Evolutionary conservation across 1,140 invertebrate species (phyloP).

Genomic region (Drosophila sulfurigaster): DNA sequence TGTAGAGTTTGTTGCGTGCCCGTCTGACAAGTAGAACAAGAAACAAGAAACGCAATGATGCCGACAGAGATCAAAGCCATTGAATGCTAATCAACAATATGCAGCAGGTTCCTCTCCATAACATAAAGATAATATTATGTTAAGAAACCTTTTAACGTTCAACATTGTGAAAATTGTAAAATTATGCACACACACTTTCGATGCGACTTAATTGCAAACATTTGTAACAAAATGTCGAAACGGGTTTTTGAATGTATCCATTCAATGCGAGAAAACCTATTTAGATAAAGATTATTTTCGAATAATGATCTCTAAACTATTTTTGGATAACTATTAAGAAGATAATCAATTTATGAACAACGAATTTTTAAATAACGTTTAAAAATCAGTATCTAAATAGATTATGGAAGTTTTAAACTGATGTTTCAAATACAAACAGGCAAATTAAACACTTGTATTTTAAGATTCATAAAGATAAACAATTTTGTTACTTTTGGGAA

Average conservation of each 20-base stretch:
- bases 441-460: too few relatives aligned
- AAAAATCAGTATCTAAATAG: too few relatives aligned
- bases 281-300: not conserved
- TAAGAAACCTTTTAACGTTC: not conserved
- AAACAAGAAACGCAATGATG: not conserved
- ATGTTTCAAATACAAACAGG: too few relatives aligned
- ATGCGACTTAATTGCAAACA: not conserved
- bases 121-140: conserved; percentile 28
- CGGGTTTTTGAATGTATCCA: not conserved
- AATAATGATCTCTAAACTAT: not conserved
- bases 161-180: conserved; percentile 3
- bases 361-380: not conserved
- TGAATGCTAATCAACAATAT: conserved; percentile 21
- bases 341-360: conserved; percentile 1
- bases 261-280: too few relatives aligned
- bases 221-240: not conserved
- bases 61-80: conserved; percentile 41
- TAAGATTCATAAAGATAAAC: too few relatives aligned
- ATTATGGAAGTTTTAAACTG: too few relatives aligned
- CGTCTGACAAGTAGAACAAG: conserved; percentile 17
- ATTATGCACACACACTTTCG: not conserved
- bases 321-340: not conserved
- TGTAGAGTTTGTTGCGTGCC: conserved; percentile 17
- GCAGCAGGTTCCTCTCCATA: conserved; percentile 11
- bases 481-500: too few relatives aligned